Conservation (phyloP, 2,888 invertebrate species). For the Drosophila colorata region DNA sequence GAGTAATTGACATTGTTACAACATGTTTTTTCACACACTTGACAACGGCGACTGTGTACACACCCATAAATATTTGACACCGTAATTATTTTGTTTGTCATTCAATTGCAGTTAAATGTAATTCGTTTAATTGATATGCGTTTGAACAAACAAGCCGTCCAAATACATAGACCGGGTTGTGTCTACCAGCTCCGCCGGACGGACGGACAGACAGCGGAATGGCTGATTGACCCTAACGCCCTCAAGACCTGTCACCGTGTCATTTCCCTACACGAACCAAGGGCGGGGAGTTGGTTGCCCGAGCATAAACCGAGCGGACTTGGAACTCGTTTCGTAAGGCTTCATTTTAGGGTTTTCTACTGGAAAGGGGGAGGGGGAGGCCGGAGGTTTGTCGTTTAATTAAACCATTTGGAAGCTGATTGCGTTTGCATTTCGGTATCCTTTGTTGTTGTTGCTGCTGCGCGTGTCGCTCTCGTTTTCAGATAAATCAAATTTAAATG, state of each 20-base stretch:
- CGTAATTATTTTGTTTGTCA: conserved; percentile 18
- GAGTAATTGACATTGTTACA: background rate
- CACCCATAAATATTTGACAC: conserved; percentile 4
- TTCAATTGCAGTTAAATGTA: conserved; percentile 33
- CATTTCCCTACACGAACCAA: conserved; percentile 1
- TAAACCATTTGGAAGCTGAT: conserved; percentile 70
- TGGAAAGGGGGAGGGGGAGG: background rate
- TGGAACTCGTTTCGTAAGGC: conserved; percentile 6
- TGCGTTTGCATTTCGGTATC: conserved; percentile 55
- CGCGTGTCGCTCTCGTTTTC: conserved; percentile 18
- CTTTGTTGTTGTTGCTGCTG: conserved; percentile 8
- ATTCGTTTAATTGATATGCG: conserved; percentile 26
- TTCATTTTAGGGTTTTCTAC: conserved; percentile 13
- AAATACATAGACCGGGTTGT: conserved; percentile 5
- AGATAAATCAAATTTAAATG: conserved; percentile 72
- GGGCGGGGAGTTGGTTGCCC: background rate
- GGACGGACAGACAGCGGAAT: background rate
- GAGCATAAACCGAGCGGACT: background rate
- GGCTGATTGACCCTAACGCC: conserved; percentile 28
- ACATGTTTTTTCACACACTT: conserved; percentile 12
- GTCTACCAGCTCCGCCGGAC: background rate
- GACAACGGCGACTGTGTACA: background rate
- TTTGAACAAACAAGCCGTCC: conserved; percentile 1
- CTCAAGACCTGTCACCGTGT: background rate
- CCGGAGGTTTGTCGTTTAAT: conserved; percentile 51